phyloP scores from a whole-genome alignment of 2,888 invertebrate genomes.

The Polydrusus cervinus region DNA sequence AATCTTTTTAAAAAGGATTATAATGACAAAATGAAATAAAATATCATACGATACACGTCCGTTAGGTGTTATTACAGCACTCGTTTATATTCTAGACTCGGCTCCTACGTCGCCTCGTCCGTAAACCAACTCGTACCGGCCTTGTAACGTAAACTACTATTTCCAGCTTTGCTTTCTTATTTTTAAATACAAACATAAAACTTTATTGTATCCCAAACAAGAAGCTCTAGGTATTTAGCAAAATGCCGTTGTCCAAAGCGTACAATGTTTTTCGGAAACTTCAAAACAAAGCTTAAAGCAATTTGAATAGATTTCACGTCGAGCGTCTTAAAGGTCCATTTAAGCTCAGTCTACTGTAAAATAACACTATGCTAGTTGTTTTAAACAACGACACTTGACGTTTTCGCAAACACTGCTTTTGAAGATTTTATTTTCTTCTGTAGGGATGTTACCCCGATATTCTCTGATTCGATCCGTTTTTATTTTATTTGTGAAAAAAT shows the following conservation, averaged over 20 bases:
- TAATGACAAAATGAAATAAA: no score
- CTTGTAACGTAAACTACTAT: no score
- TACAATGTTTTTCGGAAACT: slow-evolving; percentile 26
- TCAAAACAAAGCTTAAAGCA: slow-evolving; percentile 21
- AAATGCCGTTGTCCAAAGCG: slow-evolving; percentile 24
- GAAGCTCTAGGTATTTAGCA: slow-evolving; percentile 14
- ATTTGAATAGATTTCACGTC: slow-evolving; percentile 32
- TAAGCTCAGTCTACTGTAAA: slow-evolving; percentile 28
- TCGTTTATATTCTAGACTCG: no score
- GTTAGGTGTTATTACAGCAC: no score
- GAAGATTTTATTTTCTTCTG: neutral
- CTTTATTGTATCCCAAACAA: slow-evolving; percentile 1
- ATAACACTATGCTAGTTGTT: slow-evolving; percentile 26
- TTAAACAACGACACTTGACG: slow-evolving; percentile 22
- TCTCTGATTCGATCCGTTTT: neutral
- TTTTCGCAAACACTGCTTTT: slow-evolving; percentile 3
- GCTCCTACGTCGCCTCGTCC: no score
- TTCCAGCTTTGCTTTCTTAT: neutral
- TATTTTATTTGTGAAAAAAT: neutral
- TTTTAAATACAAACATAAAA: neutral
- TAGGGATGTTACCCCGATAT: neutral
- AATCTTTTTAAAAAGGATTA: no score
- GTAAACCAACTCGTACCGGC: no score
- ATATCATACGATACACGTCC: no score
- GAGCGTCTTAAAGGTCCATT: slow-evolving; percentile 21